Evolutionary conservation across 2,113 vertebrate species (phyloP).

Genomic region (Acinonyx jubatus): DNA sequence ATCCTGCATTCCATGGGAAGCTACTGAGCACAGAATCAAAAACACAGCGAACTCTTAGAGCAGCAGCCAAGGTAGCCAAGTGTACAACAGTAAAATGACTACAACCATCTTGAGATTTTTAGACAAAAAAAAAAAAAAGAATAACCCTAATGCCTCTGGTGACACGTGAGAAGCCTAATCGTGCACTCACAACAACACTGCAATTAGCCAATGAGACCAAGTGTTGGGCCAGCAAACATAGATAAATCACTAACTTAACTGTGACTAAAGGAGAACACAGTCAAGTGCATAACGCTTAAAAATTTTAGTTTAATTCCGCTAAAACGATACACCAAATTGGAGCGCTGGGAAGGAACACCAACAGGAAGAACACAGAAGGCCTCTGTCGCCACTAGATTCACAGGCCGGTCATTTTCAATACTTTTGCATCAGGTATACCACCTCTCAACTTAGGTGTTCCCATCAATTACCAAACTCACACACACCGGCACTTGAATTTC

Average conservation of each 20-base stretch:
- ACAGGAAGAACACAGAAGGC: not conserved
- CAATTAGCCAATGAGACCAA: not conserved
- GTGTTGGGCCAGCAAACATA: not conserved
- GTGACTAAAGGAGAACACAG: not conserved
- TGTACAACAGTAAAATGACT: not conserved
- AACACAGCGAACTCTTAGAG: not conserved
- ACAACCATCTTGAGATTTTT: not conserved
- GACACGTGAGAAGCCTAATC: not conserved
- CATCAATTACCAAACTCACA: not conserved
- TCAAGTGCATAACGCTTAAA: not conserved
- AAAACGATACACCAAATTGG: not conserved
- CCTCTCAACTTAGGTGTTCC: not conserved
- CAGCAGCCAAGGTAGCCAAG: not conserved
- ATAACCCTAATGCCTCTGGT: not conserved
- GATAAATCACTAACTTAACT: conserved; percentile 11
- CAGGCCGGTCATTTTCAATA: not conserved
- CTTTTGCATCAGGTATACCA: not conserved
- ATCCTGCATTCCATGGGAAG: not conserved
- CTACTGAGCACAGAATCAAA: conserved; percentile 22
- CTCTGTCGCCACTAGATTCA: not conserved
- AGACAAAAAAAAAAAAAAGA: not conserved
- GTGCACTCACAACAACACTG: not conserved
- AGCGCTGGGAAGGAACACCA: not conserved
- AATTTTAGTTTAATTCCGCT: not conserved
- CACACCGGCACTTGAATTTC: not conserved